Evolutionary conservation across 2,888 invertebrate species (phyloP).

Genomic region (Agonum fuliginosum): DNA sequence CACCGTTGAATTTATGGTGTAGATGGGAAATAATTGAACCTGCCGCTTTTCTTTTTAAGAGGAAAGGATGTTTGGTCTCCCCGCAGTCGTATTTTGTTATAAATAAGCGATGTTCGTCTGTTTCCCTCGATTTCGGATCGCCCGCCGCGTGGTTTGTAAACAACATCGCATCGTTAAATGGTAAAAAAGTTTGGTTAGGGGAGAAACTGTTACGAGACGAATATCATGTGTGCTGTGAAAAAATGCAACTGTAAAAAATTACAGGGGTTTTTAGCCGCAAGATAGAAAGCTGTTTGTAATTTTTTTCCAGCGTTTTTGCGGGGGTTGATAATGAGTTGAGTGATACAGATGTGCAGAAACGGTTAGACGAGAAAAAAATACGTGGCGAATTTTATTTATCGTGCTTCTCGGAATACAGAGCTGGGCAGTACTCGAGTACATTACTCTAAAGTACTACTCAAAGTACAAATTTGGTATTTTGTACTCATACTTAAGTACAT

Average conservation of each 20-base stretch:
- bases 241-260: slow-evolving; percentile 18
- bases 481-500: too few relatives aligned
- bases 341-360: slow-evolving; percentile 3
- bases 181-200: slow-evolving; percentile 54
- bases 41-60: slow-evolving; percentile 60
- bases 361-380: too few relatives aligned
- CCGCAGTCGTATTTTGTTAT: slow-evolving; percentile 22
- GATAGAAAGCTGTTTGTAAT: slow-evolving; percentile 26
- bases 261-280: slow-evolving; percentile 3
- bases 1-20: slow-evolving; percentile 45
- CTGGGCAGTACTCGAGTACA: too few relatives aligned
- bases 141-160: slow-evolving; percentile 34
- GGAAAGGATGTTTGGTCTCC: slow-evolving; percentile 69
- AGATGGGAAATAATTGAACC: slow-evolving; percentile 57
- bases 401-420: too few relatives aligned
- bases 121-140: slow-evolving; percentile 18
- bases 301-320: slow-evolving; percentile 10
- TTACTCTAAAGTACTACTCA: too few relatives aligned
- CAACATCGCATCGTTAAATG: slow-evolving; percentile 48
- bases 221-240: slow-evolving; percentile 52
- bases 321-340: slow-evolving; percentile 3
- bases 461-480: too few relatives aligned
- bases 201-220: slow-evolving; percentile 45
- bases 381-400: too few relatives aligned
- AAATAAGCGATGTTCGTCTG: slow-evolving; percentile 30